A percentile compares a stretch with the other conserved stretches of the same genome.
phyloP scores from a whole-genome alignment of 2,888 invertebrate species.

The Azorinus chamasolen region DNA sequence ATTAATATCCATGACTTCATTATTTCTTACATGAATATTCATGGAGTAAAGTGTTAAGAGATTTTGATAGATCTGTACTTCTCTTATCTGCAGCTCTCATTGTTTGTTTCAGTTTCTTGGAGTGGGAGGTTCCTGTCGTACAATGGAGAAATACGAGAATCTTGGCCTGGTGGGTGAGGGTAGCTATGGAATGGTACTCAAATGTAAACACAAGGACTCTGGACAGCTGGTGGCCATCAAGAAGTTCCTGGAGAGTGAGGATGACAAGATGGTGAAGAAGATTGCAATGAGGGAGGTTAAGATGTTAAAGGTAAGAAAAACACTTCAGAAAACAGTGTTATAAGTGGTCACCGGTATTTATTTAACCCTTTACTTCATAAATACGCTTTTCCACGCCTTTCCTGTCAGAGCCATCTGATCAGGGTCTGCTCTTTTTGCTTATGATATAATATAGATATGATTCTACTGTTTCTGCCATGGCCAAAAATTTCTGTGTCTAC shows the following conservation, averaged over 20 bases:
- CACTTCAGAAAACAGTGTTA: no score
- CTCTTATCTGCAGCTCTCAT: neutral
- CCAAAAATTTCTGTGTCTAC: no score
- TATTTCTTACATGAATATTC: neutral
- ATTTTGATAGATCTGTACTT: neutral
- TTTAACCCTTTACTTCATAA: no score
- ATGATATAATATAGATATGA: no score
- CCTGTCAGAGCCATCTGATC: no score
- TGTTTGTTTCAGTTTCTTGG: neutral
- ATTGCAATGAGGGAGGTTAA: conserved; percentile 98
- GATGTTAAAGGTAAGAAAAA: conserved; percentile 93
- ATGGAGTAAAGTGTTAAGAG: neutral
- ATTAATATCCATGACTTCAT: no score
- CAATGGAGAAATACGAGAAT: conserved; percentile 93
- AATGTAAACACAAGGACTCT: conserved; percentile 97
- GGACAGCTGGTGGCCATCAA: conserved; percentile 98
- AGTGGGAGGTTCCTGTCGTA: conserved; percentile 10
- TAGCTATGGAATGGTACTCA: conserved; percentile 98
- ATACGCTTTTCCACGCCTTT: no score
- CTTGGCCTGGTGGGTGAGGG: conserved; percentile 97
- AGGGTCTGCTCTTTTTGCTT: no score
- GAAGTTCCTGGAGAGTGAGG: conserved; percentile 98
- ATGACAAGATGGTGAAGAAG: conserved; percentile 98
- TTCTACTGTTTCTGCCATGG: no score
- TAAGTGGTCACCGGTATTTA: no score